phyloP scores from a whole-genome alignment of 53 echinoderm and acorn worm species.

The Stichopus horrens region DNA sequence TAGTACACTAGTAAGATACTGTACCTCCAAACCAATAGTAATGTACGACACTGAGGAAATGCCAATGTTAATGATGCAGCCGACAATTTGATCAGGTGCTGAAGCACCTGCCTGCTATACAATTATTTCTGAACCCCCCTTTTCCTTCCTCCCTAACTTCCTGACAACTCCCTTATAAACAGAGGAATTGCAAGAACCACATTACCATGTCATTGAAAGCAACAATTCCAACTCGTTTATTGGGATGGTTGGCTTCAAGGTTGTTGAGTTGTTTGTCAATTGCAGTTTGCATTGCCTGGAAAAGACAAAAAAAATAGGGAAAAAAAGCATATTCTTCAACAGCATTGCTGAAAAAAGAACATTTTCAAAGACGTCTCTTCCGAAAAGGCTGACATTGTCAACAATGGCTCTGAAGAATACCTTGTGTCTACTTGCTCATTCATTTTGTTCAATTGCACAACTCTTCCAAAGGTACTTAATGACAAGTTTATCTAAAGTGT shows the following conservation, averaged over 20 bases:
- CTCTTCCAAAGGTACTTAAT: background rate
- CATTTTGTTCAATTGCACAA: background rate
- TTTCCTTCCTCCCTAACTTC: too few species aligned
- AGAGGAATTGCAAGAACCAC: too few species aligned
- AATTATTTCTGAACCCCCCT: too few species aligned
- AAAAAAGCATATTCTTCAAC: background rate
- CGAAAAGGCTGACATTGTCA: background rate
- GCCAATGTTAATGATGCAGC: too few species aligned
- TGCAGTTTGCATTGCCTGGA: constrained; percentile 91
- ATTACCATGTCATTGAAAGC: constrained; percentile 88
- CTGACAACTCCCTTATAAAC: too few species aligned
- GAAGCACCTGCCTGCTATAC: too few species aligned
- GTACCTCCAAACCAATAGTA: too few species aligned
- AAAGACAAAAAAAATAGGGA: background rate
- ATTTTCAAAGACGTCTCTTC: background rate
- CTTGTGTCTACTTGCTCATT: background rate
- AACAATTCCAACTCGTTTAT: constrained; percentile 82
- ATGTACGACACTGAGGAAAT: too few species aligned
- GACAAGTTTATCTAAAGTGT: too few species aligned
- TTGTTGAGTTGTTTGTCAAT: constrained; percentile 79
- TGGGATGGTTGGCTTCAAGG: constrained; percentile 52
- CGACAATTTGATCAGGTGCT: too few species aligned
- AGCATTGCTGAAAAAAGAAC: background rate
- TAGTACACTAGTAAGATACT: too few species aligned
- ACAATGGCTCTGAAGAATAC: background rate